phyloP scores from a whole-genome alignment of 2,888 invertebrate species.

The Pteria penguin region DNA sequence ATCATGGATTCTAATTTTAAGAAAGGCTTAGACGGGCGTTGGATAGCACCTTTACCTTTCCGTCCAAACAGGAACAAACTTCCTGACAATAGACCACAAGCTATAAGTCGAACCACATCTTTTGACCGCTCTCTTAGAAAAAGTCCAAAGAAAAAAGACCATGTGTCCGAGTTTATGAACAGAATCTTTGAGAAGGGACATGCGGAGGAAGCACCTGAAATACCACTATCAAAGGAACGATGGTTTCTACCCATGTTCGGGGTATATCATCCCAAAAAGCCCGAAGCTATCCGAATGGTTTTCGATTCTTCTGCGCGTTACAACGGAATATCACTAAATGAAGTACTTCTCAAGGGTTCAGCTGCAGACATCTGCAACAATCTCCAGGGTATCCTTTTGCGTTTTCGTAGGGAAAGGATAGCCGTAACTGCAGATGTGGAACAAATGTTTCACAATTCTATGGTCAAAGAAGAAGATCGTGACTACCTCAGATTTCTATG shows the following conservation, averaged over 20 bases:
- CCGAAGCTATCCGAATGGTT: not conserved
- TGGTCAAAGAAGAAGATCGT: not conserved
- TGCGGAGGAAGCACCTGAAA: constrained; percentile 35
- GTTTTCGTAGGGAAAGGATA: not conserved
- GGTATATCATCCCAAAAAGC: constrained; percentile 20
- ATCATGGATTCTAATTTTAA: constrained; percentile 14
- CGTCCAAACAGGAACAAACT: not conserved
- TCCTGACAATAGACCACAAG: constrained; percentile 17
- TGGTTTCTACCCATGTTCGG: constrained; percentile 47
- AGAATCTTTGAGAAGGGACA: constrained; percentile 23
- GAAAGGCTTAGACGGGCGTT: constrained; percentile 1
- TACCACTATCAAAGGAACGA: constrained; percentile 11
- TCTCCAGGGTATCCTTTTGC: constrained; percentile 26
- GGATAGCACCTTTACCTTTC: constrained; percentile 19
- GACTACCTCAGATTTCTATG: not conserved
- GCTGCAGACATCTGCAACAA: constrained; percentile 38
- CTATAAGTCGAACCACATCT: not conserved
- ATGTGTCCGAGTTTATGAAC: constrained; percentile 35
- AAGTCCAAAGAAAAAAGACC: not conserved
- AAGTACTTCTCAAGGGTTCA: not conserved
- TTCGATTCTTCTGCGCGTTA: constrained; percentile 11
- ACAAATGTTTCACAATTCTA: not conserved
- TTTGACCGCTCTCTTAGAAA: not conserved
- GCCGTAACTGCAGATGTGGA: not conserved
- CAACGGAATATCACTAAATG: not conserved